Evolutionary conservation across 2,797 vertebrate species (phyloP), one percentile per base, ranked within the genome.

Genomic region (Pangasius macronema): DNA sequence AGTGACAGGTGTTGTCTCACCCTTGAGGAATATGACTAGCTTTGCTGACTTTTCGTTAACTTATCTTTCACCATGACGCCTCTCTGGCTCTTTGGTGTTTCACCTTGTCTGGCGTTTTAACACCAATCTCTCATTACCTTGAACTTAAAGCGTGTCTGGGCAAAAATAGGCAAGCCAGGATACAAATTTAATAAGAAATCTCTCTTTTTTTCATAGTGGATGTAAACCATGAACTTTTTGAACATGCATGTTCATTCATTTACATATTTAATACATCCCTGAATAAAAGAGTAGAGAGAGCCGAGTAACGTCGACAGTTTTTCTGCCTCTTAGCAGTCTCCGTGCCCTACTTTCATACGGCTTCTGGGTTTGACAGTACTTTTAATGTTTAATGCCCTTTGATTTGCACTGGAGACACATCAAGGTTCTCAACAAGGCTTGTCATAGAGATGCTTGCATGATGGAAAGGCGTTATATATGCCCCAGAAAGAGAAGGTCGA

Each of bases 301-400:
- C 18, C 49, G 84, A 81, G 84, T 79, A 86, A 85, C 89, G 68
- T 88, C 75, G 67, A 89, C 73, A 27, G 82, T 87, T 85, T 86
- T 86, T 82, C 86, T 88, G 85, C 84, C 85, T 89, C 86, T 77
- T 90, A 86, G 76, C 87, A 82, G 55, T 57, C 83, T 82, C 75
- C 16, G 22, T 90, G 90, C 88, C 90, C 90, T 86, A 91, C 83
- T 91, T 90, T 88, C 87, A 87, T 77, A 88, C 63, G 63, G 86
- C 86, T 91, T 90, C 79, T 92, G 84, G 88, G 59, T 89, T 88
- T 90, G 85, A 92, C 91, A 88, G 87, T 68, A 89, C 90, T 89
- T 91, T 91, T 88, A 96, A 96, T 96, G 94, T 96, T 96, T 96
- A 95, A 96, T 96, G 95, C 94, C 92, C 94, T 96, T 95, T 95